phyloP scores from a whole-genome alignment of 2,888 invertebrate species.

The Cantharis lateralis region DNA sequence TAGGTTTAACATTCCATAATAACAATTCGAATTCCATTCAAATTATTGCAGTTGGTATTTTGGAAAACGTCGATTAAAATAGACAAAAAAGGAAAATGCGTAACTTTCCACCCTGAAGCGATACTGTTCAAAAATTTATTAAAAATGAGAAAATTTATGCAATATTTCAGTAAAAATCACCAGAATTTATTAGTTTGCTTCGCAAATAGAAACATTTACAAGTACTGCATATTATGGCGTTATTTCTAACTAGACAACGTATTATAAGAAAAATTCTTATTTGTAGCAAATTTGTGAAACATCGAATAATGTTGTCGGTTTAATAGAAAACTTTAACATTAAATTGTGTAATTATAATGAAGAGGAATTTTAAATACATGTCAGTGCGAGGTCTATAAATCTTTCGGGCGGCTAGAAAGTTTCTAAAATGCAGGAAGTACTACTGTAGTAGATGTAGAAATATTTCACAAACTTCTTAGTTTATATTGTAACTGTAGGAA shows the following conservation, averaged over 20 bases:
- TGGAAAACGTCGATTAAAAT: too few relatives aligned
- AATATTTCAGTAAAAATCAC: too few relatives aligned
- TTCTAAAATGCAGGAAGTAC: conserved; percentile 16
- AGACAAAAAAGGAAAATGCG: too few relatives aligned
- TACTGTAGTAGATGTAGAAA: conserved; percentile 20
- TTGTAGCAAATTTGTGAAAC: not conserved
- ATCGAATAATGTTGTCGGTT: not conserved
- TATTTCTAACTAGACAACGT: not conserved
- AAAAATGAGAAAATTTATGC: too few relatives aligned
- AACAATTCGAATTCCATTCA: too few relatives aligned
- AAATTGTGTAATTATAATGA: conserved; percentile 10
- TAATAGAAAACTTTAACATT: not conserved
- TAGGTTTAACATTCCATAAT: too few relatives aligned
- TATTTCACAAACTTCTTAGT: conserved; percentile 2
- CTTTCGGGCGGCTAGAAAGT: conserved; percentile 15
- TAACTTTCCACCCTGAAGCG: too few relatives aligned
- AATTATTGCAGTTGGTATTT: too few relatives aligned
- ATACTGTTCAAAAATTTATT: too few relatives aligned
- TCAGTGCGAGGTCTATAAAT: conserved; percentile 21
- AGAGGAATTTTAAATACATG: conserved; percentile 16
- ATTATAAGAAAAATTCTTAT: not conserved
- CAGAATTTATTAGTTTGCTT: too few relatives aligned
- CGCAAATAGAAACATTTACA: too few relatives aligned
- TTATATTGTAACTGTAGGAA: not conserved
- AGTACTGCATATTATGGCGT: not conserved